Evolutionary conservation across 1,140 invertebrate genomes (phyloP).

Genomic region (Hyles euphorbiae): DNA sequence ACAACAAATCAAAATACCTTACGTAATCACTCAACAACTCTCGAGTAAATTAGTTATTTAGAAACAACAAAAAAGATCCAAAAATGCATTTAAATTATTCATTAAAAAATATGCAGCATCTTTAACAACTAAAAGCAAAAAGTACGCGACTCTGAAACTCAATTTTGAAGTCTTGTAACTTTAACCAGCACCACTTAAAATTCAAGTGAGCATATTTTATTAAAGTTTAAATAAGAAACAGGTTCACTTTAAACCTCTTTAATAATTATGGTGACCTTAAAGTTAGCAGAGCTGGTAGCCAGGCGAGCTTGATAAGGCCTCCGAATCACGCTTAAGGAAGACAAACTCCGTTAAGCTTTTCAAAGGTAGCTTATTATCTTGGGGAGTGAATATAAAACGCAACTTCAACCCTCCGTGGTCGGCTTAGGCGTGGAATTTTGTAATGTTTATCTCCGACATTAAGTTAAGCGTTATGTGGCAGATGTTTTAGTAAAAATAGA

Average conservation of each 20-base stretch:
- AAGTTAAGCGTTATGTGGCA: not conserved
- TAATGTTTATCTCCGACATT: constrained; percentile 9
- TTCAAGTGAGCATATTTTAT: constrained; percentile 35
- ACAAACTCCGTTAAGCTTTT: constrained; percentile 20
- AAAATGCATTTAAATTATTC: too few relatives aligned
- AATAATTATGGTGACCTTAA: constrained; percentile 21
- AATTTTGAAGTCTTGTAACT: too few relatives aligned
- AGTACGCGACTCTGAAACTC: too few relatives aligned
- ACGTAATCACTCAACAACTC: too few relatives aligned
- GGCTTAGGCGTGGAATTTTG: constrained; percentile 13
- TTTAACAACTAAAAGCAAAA: too few relatives aligned
- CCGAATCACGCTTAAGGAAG: constrained; percentile 17
- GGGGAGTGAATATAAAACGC: constrained; percentile 12
- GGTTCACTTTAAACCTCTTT: constrained; percentile 22
- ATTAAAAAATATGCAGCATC: too few relatives aligned
- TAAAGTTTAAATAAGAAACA: constrained; percentile 25
- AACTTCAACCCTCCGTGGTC: constrained; percentile 6
- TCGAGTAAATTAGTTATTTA: too few relatives aligned
- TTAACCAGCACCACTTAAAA: constrained; percentile 9
- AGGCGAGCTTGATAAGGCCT: constrained; percentile 16
- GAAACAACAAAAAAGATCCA: too few relatives aligned
- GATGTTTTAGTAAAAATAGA: too few relatives aligned
- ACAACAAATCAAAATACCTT: too few relatives aligned
- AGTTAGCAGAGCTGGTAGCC: constrained; percentile 9
- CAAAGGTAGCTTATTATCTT: constrained; percentile 24